These are phyloP conservation scores for Spodoptera picta DNA, from an alignment of 2,888 invertebrate species.

Conservation along the genomic window DNA sequence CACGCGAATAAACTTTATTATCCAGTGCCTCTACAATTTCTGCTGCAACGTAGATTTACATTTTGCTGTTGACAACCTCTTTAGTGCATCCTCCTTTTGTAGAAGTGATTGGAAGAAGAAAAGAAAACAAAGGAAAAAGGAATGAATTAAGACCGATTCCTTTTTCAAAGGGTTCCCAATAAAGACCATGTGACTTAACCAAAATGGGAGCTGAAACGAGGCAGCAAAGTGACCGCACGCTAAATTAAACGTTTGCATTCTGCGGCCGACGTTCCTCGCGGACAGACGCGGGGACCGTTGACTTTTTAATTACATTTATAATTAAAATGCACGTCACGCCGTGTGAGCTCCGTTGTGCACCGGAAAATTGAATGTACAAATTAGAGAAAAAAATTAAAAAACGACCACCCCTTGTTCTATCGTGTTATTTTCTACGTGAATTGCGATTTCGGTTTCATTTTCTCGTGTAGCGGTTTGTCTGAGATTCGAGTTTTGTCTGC, in stretches of 20 bases:
- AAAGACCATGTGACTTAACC: constrained; percentile 34
- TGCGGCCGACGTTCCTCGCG: constrained; percentile 59
- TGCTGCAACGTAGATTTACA: constrained; percentile 31
- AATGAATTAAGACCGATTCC: constrained; percentile 12
- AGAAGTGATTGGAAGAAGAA: background rate
- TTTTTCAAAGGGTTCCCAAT: constrained; percentile 21
- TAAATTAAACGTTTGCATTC: constrained; percentile 77
- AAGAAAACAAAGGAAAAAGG: background rate
- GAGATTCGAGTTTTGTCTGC: constrained; percentile 37
- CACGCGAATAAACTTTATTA: constrained; percentile 30
- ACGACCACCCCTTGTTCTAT: constrained; percentile 38
- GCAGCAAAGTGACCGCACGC: constrained; percentile 68
- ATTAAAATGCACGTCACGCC: constrained; percentile 71
- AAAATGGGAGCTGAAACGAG: constrained; percentile 65
- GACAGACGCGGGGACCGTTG: constrained; percentile 58
- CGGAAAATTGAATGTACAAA: constrained; percentile 62
- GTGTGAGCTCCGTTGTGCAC: constrained; percentile 56
- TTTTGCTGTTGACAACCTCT: constrained; percentile 10
- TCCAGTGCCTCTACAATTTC: constrained; percentile 9
- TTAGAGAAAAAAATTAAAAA: constrained; percentile 49
- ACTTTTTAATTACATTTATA: constrained; percentile 75
- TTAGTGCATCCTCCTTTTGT: too few relatives aligned
- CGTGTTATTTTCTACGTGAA: constrained; percentile 49
- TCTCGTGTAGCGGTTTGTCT: constrained; percentile 39
- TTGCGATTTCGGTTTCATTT: constrained; percentile 52